phyloP scores from a whole-genome alignment of 2,797 vertebrate species.

The Diplodus puntazzo region DNA sequence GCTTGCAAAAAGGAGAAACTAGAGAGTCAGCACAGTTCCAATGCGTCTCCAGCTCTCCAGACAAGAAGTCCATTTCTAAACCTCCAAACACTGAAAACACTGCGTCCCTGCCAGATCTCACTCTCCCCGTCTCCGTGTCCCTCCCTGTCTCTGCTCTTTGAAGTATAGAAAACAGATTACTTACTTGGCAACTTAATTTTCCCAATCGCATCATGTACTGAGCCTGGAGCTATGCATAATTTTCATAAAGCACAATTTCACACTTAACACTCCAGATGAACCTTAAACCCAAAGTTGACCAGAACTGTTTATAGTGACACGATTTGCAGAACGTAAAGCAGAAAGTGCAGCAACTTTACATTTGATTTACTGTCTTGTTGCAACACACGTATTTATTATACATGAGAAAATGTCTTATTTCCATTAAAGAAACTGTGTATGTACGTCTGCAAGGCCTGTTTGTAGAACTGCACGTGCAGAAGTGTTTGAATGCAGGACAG shows the following conservation, averaged over 20 bases:
- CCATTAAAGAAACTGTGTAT: not conserved
- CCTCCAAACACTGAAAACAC: constrained; percentile 8
- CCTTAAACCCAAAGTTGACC: constrained; percentile 28
- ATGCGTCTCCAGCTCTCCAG: constrained; percentile 9
- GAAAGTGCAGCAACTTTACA: constrained; percentile 1
- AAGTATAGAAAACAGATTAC: constrained; percentile 52
- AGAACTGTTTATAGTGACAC: constrained; percentile 3
- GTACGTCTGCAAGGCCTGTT: not conserved
- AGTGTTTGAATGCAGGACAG: not conserved
- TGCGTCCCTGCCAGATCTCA: constrained; percentile 6
- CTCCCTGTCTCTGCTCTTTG: constrained; percentile 34
- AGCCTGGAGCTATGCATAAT: constrained; percentile 46
- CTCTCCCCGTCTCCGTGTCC: not conserved
- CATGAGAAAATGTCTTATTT: not conserved
- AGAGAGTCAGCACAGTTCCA: constrained; percentile 30
- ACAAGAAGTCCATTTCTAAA: constrained; percentile 22
- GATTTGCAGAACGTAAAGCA: not conserved
- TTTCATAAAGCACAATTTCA: constrained; percentile 40
- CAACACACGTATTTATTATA: not conserved
- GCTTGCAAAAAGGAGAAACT: constrained; percentile 30
- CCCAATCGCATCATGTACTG: constrained; percentile 25
- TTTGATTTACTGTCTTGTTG: not conserved
- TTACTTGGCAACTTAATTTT: constrained; percentile 46
- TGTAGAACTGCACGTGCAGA: not conserved
- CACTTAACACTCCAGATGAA: constrained; percentile 42